Conservation (phyloP, 2,113 vertebrate genomes). For the Mola mola region DNA sequence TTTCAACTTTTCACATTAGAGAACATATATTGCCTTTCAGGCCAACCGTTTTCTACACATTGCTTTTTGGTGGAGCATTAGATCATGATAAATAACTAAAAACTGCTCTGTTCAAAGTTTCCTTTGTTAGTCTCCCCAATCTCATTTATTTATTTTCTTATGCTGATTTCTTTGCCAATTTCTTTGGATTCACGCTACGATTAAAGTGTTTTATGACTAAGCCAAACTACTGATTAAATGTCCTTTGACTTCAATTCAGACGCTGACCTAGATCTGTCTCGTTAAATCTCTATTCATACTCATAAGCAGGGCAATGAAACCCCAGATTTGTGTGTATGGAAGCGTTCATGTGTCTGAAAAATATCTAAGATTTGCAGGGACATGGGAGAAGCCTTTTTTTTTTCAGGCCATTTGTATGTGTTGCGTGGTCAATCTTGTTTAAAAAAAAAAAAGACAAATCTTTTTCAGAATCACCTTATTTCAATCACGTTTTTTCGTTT, state of each 20-base stretch:
- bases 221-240: conserved; percentile 57
- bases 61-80: not conserved
- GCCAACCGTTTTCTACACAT: conserved; percentile 16
- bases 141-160: not conserved
- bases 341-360: no score
- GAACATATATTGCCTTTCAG: conserved; percentile 6
- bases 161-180: conserved; percentile 3
- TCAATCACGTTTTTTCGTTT: no score
- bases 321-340: no score
- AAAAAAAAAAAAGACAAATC: no score
- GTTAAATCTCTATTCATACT: conserved; percentile 40
- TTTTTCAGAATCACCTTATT: no score
- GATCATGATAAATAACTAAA: not conserved
- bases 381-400: no score
- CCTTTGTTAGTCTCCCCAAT: no score
- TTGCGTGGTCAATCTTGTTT: no score
- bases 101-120: not conserved
- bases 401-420: no score
- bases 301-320: conserved; percentile 8
- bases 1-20: no score
- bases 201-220: conserved; percentile 8
- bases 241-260: conserved; percentile 63
- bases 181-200: conserved; percentile 17
- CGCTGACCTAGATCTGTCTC: conserved; percentile 71
- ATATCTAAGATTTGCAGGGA: no score